Base-by-base conservation (phyloP, 2,888 invertebrate species). In the Melangyna quadrimaculata region DNA sequence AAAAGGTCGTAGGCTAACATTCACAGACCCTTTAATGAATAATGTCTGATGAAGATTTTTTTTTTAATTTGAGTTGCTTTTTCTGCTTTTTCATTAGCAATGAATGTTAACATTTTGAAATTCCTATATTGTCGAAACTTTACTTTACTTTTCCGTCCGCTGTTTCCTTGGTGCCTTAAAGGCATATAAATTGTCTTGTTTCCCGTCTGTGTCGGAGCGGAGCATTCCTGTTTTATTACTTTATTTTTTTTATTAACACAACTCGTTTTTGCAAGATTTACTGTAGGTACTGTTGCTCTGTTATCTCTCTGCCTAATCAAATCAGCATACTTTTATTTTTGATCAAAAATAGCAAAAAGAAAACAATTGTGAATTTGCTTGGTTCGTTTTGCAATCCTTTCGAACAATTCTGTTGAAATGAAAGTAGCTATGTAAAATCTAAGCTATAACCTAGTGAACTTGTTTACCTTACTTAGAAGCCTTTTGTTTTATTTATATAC, bases 271-370 rank as follows among this genome's bases (percentile, higher is more conserved):
- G 65, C 59, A 59, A 67, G 70, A 63, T 65, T 79, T 57, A 19
- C 51, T 61, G 29, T 29, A 29, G 43, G 17, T 57, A 19, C 51
- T 61, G 29, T 29, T 45, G 43, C 27, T 17, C 32, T 57, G 35
- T 22, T 37, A 67, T 79, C 71, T 45, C 22, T 51, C 35, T 35
- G 22, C 35, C 48, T 86, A 81, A 86, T 86, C 77, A 80, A 86
- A 86, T 86, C 78, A n/a, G n/a, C n/a, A 86, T 80, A 40, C 77
- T 78, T 70, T 57, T 57, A 71, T 70, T 78, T 81, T 37, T 61
- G 70, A 59, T 80, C 48, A 77, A 84, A 45, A 45, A 79, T 51
- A 43, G 63, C 37, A 74, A 77, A 72, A 55, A 69, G n/a, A 67
- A 80, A 77, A 77, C 80, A 84, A 86, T 72, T 22, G 80, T 27